These are phyloP conservation scores for Chelonia mydas DNA, from an alignment of 2,797 vertebrate genomes.

Conservation along the genomic window DNA sequence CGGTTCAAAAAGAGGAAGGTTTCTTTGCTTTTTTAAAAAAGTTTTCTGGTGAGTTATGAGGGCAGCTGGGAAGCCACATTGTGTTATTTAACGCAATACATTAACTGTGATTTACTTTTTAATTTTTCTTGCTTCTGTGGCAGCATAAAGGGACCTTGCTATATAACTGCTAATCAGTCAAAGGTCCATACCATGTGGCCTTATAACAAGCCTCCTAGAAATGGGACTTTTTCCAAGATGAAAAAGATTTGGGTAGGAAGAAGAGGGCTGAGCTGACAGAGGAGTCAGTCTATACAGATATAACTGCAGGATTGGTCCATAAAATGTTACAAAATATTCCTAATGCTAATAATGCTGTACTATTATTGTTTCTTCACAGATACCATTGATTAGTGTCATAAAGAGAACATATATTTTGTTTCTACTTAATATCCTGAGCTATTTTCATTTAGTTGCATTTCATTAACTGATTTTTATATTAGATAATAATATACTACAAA, in stretches of 20 bases:
- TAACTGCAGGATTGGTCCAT: neutral
- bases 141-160: constrained; percentile 2
- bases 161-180: constrained; percentile 21
- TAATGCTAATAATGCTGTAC: neutral
- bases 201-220: constrained; percentile 6
- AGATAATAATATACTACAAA: neutral
- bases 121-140: constrained; percentile 8
- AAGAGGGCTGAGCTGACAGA: constrained; percentile 7
- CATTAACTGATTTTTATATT: constrained; percentile 35
- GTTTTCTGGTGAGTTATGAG: neutral
- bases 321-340: neutral
- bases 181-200: neutral
- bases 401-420: constrained; percentile 22
- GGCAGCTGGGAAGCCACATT: neutral
- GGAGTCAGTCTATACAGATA: neutral
- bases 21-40: constrained; percentile 15
- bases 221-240: neutral
- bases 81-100: neutral
- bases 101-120: neutral
- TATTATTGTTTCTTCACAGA: neutral
- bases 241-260: neutral
- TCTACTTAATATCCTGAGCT: constrained; percentile 31
- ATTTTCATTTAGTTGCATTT: constrained; percentile 34
- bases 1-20: constrained; percentile 11
- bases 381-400: neutral